A percentile compares a stretch with the other conserved stretches of the same genome.
Conservation (phyloP, 1,140 invertebrate species). For the Lithobius niger region DNA sequence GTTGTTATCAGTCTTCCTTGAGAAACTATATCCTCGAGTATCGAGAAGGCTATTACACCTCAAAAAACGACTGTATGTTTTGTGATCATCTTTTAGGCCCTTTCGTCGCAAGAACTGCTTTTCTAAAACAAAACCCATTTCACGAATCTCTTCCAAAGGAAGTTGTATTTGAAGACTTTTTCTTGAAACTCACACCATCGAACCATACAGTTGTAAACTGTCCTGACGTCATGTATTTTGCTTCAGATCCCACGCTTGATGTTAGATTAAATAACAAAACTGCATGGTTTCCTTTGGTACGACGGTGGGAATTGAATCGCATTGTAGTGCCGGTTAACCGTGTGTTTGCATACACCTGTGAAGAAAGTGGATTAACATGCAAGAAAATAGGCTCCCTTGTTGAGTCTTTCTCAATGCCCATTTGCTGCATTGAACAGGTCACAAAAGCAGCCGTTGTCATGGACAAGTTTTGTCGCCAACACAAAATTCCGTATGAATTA, state of each 20-base stretch:
- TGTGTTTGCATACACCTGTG: conserved; percentile 6
- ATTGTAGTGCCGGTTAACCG: conserved; percentile 6
- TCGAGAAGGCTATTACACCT: conserved; percentile 24
- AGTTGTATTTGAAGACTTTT: conserved; percentile 11
- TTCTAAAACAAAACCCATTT: conserved; percentile 14
- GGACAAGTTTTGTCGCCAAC: conserved; percentile 8
- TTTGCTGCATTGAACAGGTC: conserved; percentile 18
- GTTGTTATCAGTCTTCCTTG: conserved; percentile 23
- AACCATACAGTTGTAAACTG: neutral
- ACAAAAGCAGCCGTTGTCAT: conserved; percentile 1
- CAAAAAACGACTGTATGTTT: conserved; percentile 25
- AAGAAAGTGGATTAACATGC: neutral
- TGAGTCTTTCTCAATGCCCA: conserved; percentile 6
- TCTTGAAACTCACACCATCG: conserved; percentile 18
- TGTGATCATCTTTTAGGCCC: conserved; percentile 26
- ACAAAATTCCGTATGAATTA: conserved; percentile 19
- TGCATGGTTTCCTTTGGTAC: conserved; percentile 17
- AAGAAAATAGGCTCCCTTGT: neutral
- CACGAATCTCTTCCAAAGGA: conserved; percentile 12
- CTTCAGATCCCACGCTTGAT: conserved; percentile 6
- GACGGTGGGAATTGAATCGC: conserved; percentile 16
- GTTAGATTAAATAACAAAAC: neutral
- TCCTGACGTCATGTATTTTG: conserved; percentile 4
- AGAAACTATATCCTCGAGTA: conserved; percentile 23
- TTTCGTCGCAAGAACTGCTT: conserved; percentile 20